Conservation (phyloP, 1,140 invertebrate species). For the Drosophila subobscura region DNA sequence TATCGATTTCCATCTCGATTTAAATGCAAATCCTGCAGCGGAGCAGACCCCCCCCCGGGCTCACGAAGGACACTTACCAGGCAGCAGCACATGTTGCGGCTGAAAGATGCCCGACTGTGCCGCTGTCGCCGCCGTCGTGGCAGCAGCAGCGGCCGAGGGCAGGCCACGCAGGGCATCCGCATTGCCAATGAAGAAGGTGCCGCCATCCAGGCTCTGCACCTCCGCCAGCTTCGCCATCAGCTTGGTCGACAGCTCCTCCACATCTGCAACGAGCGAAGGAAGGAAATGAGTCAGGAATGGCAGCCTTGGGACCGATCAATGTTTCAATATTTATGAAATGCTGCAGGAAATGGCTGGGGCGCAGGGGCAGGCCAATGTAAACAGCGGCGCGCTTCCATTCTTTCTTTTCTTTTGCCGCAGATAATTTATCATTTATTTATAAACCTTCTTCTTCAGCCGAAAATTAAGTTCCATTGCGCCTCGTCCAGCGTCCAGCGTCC, state of each 20-base stretch:
- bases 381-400: constrained; percentile 23
- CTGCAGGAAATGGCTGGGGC: constrained; percentile 14
- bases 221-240: constrained; percentile 84
- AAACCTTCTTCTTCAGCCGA: constrained; percentile 36
- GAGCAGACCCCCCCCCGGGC: too few relatives aligned
- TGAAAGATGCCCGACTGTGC: constrained; percentile 72
- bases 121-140: constrained; percentile 35
- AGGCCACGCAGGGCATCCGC: constrained; percentile 70
- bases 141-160: constrained; percentile 41
- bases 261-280: constrained; percentile 78
- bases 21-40: too few relatives aligned
- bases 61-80: constrained; percentile 70
- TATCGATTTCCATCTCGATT: constrained; percentile 51
- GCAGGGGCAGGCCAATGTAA: constrained; percentile 30
- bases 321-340: constrained; percentile 38
- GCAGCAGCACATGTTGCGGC: constrained; percentile 81
- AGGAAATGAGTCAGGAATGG: neutral
- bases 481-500: constrained; percentile 51
- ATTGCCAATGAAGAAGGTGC: constrained; percentile 83
- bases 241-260: constrained; percentile 84
- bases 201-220: constrained; percentile 80
- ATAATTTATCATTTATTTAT: constrained; percentile 79
- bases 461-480: constrained; percentile 66
- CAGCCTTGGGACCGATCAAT: constrained; percentile 9
- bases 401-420: constrained; percentile 19